Base-by-base conservation (phyloP, 2,797 vertebrate genomes). In the Notolepis coatsorum region DNA sequence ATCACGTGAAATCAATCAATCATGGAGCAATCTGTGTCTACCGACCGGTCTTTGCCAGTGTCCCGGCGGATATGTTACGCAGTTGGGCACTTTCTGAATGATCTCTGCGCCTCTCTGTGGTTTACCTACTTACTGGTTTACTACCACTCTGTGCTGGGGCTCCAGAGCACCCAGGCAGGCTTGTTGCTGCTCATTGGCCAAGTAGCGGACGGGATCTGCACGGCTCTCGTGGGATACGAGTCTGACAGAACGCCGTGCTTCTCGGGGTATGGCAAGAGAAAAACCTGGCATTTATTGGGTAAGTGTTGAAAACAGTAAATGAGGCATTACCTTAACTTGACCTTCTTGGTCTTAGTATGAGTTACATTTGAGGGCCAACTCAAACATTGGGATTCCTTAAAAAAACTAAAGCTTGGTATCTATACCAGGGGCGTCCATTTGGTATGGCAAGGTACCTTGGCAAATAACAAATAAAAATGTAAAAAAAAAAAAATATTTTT, bases 41-140 rank as follows among this genome's bases (percentile, higher is more conserved):
- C 73, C 1, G 64, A 23, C 15, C 59, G 61, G 8, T 66, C 73
- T 23, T 59, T 96, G 43, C 55, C 90, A 0, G 17, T 88, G n/a
- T 75, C 37, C 28, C 63, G 80, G 57, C 88, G 92, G 18, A 10
- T 96, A n/a, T 88, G 92, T 82, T 96, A 89, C 61, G 83, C 95
- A 0, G 89, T 86, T 45, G 96, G 94, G 0, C 95, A 94, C 62
- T 95, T 95, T 68, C 87, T 95, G 0, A 96, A 96, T 71, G 95
- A 96, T 72, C 80, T 96, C 47, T 95, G 94, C 83, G 94, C 94
- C 0, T 95, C 94, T 3, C 92, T 96, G 87, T 96, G 95, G 94
- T 97, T 94, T 88, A 95, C 94, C 1, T 96, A 96, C 61, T 82
- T 96, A 71, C 86, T 96, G 78, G 79, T 96, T 3, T 96, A 91